Conservation (phyloP, 2,888 invertebrate genomes). For the Lobophora halterata region DNA sequence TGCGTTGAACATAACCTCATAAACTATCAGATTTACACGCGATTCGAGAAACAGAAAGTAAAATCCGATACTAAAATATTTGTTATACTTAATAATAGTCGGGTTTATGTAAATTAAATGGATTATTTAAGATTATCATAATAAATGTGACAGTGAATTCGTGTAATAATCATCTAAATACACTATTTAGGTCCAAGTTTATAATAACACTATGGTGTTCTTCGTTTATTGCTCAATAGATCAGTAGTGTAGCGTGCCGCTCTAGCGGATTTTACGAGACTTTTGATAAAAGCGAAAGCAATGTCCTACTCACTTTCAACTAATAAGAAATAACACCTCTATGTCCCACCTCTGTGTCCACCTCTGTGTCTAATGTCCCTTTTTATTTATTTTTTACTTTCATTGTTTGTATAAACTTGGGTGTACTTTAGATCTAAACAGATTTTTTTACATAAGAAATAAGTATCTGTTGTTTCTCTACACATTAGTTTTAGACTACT, state of each 20-base stretch:
- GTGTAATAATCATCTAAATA: constrained; percentile 18
- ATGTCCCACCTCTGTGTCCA: too few relatives aligned
- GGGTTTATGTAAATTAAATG: constrained; percentile 17
- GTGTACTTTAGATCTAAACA: too few relatives aligned
- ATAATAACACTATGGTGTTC: constrained; percentile 9
- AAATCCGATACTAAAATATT: background rate
- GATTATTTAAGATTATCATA: constrained; percentile 18
- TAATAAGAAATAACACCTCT: background rate
- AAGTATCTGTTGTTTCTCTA: too few relatives aligned
- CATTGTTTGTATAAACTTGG: too few relatives aligned
- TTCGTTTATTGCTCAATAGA: constrained; percentile 17
- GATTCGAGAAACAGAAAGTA: constrained; percentile 3
- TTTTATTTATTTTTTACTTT: too few relatives aligned
- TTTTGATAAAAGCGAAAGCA: constrained; percentile 25
- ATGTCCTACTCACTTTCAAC: constrained; percentile 3
- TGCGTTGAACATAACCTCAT: background rate
- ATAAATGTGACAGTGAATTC: constrained; percentile 11
- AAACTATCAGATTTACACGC: background rate
- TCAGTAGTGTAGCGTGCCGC: constrained; percentile 6
- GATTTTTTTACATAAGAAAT: too few relatives aligned
- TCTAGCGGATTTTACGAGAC: constrained; percentile 15
- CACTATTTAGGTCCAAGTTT: constrained; percentile 10
- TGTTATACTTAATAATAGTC: background rate
- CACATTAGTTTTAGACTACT: too few relatives aligned
- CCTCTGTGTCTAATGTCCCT: too few relatives aligned